Percentiles rank a stretch among this genome's conserved stretches.
phyloP scores from a whole-genome alignment of 1,140 invertebrate species.

The Bombus vancouverensis region DNA sequence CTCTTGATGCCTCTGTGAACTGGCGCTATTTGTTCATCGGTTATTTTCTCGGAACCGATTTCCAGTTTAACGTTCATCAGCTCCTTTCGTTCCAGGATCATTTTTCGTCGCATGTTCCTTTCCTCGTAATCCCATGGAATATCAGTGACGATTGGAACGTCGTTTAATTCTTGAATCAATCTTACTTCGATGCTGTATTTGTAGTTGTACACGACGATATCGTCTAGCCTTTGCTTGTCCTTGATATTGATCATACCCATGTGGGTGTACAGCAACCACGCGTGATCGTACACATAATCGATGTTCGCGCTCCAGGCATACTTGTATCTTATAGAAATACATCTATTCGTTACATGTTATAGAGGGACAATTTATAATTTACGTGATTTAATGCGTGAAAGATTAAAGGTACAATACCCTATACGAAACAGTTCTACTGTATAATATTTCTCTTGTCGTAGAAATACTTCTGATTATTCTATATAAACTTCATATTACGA shows the following conservation, averaged over 20 bases:
- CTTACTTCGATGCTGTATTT: constrained; percentile 74
- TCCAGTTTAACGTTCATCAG: constrained; percentile 57
- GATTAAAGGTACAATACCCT: not conserved
- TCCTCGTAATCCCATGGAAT: constrained; percentile 59
- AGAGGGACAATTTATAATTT: not conserved
- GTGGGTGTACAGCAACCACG: constrained; percentile 75
- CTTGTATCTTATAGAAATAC: constrained; percentile 68
- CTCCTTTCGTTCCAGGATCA: constrained; percentile 63
- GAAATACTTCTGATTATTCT: not conserved
- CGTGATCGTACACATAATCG: constrained; percentile 78
- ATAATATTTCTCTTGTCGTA: not conserved
- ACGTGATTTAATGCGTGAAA: not conserved
- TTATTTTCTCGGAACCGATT: constrained; percentile 64
- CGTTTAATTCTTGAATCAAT: constrained; percentile 65
- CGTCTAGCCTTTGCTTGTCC: constrained; percentile 69
- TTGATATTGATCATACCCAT: constrained; percentile 72
- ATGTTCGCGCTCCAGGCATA: constrained; percentile 73
- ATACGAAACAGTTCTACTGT: too few relatives aligned
- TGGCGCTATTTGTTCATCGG: constrained; percentile 1
- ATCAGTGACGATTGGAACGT: constrained; percentile 20
- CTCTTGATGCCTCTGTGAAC: constrained; percentile 51
- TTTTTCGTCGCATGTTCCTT: constrained; percentile 25
- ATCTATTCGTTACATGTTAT: not conserved
- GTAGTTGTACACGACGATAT: constrained; percentile 77
- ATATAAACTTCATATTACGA: not conserved